Base-by-base conservation (phyloP, 23 tunicate species). In the Halocynthia aurantium region DNA sequence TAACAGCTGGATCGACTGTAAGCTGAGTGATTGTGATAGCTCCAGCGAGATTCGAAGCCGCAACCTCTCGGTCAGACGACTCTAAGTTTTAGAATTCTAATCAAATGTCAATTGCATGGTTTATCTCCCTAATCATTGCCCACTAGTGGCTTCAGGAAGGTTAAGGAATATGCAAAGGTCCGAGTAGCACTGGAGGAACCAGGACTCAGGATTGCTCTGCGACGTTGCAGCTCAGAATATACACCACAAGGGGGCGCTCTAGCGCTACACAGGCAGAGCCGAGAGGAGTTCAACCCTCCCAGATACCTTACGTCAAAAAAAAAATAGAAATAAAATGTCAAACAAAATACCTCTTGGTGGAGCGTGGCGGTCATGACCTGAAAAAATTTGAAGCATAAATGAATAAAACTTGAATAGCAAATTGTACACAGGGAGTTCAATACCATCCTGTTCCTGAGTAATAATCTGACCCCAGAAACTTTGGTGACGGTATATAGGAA, bases 241-340 rank as follows among this genome's bases (percentile, higher is more conserved):
- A 84, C 89, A 71, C 83, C 89, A 84, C 79, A 67, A 10, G 77
- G 71, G 62, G 89, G 61, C 83, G 83, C 82, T 80, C 89, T 69
- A 61, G 7, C 89, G 72, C 82, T 77, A 84, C 89, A 84, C 83
- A 78, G 83, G 83, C 89, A 84, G 82, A 81, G 84, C 89, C 70
- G 89, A 8, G 81, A 64, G 63, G 70, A 63, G 12, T 11, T 68
- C 83, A 52, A n/a, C 15, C 15, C 17, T 58, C 63, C 63, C 63
- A n/a, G 17, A 58, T 58, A 13, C 17, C 63, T 13, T 13, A 58
- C 17, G 17, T 58, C 15, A 1, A 5, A 58, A 58, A 58, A 57
- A 13, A 58, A 58, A 58, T 58, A 58, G 63, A 4, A 58, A n/a
- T n/a, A n/a, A 58, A 58, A 58, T 13, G 15, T 58, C 63, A 58